Percentiles rank a stretch among this genome's conserved stretches.
These are phyloP conservation scores for Micrastur ruficollis DNA, from an alignment of 2,797 vertebrate species.

Conservation along the genomic window DNA sequence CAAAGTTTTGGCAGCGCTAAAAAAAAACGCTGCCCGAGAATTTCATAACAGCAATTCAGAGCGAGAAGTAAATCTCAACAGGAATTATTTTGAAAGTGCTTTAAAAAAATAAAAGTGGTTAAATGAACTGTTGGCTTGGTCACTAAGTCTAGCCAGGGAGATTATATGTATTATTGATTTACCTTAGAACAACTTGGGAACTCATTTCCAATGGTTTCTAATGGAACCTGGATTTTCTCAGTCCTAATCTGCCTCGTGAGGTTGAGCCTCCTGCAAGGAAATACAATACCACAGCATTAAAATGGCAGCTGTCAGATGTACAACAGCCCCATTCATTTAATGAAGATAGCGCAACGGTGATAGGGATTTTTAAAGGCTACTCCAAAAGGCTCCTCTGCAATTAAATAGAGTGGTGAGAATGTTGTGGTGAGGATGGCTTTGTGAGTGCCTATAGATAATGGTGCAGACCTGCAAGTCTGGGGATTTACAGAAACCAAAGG, in stretches of 20 bases:
- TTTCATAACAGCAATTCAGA: background rate
- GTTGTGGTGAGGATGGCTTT: background rate
- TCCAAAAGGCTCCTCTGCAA: background rate
- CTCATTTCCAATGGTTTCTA: constrained; percentile 32
- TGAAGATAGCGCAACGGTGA: rapidly evolving
- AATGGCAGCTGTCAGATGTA: background rate
- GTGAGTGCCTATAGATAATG: rapidly evolving
- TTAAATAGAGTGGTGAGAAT: background rate
- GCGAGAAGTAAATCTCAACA: background rate
- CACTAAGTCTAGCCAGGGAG: background rate
- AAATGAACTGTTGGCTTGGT: background rate
- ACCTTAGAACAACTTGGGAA: constrained; percentile 35
- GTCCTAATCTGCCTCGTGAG: background rate
- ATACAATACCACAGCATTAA: background rate
- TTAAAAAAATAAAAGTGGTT: background rate
- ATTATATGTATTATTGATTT: background rate
- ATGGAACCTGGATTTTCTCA: constrained; percentile 23
- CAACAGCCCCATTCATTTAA: background rate
- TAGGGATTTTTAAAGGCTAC: background rate
- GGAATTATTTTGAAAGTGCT: background rate
- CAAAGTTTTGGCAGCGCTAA: background rate
- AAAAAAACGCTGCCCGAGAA: background rate
- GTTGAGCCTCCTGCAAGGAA: background rate
- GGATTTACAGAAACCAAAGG: background rate
- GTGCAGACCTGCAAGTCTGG: background rate